Base-by-base conservation (phyloP, 2,113 vertebrate genomes). In the Rousettus leschenaultii region DNA sequence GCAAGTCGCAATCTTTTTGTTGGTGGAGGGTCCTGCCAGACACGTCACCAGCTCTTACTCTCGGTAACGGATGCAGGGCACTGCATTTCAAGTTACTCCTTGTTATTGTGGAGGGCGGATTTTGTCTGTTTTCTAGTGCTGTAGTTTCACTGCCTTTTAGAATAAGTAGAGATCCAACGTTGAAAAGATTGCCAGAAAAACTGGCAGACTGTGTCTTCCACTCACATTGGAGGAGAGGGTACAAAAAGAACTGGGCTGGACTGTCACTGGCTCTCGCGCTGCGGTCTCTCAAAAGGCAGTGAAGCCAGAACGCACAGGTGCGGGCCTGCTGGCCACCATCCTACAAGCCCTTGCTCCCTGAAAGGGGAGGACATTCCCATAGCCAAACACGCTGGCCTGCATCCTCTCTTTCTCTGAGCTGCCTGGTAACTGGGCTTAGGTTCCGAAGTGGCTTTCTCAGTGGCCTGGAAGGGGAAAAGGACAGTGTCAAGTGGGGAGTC, bases 31-130 rank as follows among this genome's bases (percentile, higher is more conserved):
- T 51, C 15, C 15, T 16, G 51, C 51, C 15, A 16, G 51, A 51
- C 51, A 9, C 10, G 1, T n/a, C 6, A 8, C n/a, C 21, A 45
- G n/a, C 13, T 89, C 24, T 0, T 6, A 7, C 59, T 91, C 73
- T 24, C 18, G 5, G 13, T 35, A 26, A 48, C 0, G 0, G n/a
- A 38, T 11, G 2, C 53, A 77, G 38, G 4, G 3, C 7, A 4
- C 21, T 68, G 30, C 13, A 40, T 55, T 77, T 33, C 80, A 51
- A n/a, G 53, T 4, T 18, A 84, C 55, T 55, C 26, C 28, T 65
- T 45, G 53, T 59, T 24, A 48, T 21, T 28, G 4, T 38, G 53
- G 16, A 45, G 48, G n/a, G n/a, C 28, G n/a, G 55, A n/a, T 59
- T 30, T 80, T n/a, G 53, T 55, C 53, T 55, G 15, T 33, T 78